These are phyloP conservation scores for Hemicrepidius hirtus DNA, from an alignment of 2,888 invertebrate genomes.

Conservation along the genomic window DNA sequence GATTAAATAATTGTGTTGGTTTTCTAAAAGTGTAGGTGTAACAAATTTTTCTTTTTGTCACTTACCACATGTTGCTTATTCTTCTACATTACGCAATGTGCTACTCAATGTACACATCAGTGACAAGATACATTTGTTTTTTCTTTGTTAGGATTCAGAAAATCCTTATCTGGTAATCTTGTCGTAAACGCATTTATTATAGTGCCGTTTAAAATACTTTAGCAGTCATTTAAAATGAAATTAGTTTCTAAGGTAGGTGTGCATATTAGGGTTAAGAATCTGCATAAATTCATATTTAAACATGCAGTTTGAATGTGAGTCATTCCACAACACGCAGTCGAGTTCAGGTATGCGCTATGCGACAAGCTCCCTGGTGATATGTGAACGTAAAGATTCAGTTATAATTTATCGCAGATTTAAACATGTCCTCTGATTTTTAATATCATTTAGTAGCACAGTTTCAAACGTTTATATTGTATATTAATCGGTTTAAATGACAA, in stretches of 20 bases:
- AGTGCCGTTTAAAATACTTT: slow-evolving; percentile 11
- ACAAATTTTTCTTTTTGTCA: slow-evolving; percentile 18
- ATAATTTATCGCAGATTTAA: slow-evolving; percentile 31
- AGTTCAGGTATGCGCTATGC: slow-evolving; percentile 23
- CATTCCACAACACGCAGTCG: slow-evolving; percentile 31
- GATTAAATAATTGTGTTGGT: slow-evolving; percentile 17
- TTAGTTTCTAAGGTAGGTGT: slow-evolving; percentile 32
- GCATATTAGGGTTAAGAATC: slow-evolving; percentile 30
- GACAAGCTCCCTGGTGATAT: slow-evolving; percentile 40
- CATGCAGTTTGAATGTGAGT: slow-evolving; percentile 37
- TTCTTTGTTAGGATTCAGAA: slow-evolving; percentile 22
- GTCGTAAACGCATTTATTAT: slow-evolving; percentile 18
- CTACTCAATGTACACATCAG: slow-evolving; percentile 6
- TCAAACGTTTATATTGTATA: not conserved
- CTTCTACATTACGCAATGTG: slow-evolving; percentile 21
- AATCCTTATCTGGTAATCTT: slow-evolving; percentile 18
- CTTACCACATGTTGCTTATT: slow-evolving; percentile 15
- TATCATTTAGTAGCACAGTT: not conserved
- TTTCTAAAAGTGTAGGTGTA: slow-evolving; percentile 14
- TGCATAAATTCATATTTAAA: slow-evolving; percentile 25
- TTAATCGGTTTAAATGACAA: not conserved
- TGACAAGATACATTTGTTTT: slow-evolving; percentile 30
- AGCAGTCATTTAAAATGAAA: slow-evolving; percentile 29
- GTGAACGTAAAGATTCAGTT: slow-evolving; percentile 28
- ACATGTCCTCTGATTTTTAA: slow-evolving; percentile 25